These are phyloP conservation scores for Nephrotoma appendiculata DNA, from an alignment of 2,888 invertebrate genomes.

Conservation along the genomic window DNA sequence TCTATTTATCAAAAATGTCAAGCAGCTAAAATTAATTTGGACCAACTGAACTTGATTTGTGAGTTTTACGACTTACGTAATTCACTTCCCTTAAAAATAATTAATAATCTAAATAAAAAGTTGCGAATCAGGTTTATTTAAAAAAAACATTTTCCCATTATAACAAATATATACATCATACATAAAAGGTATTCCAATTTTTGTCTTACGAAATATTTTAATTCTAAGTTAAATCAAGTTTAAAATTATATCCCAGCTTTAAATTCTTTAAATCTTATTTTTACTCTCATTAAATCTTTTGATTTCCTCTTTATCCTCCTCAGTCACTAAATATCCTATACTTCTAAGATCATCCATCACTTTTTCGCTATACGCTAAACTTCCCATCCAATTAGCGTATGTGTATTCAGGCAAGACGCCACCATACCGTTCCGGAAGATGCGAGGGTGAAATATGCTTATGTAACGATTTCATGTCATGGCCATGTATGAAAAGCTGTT, in stretches of 20 bases:
- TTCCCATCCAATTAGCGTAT: slow-evolving; percentile 59
- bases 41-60: no score
- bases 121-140: not conserved
- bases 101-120: no score
- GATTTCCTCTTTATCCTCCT: slow-evolving; percentile 4
- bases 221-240: not conserved
- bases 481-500: slow-evolving; percentile 46
- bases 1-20: no score
- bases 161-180: not conserved
- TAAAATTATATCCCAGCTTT: not conserved
- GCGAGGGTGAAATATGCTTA: slow-evolving; percentile 51
- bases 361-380: slow-evolving; percentile 38
- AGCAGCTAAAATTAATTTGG: no score
- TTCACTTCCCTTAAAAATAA: no score
- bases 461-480: slow-evolving; percentile 56
- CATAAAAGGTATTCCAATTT: not conserved
- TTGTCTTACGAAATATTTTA: not conserved
- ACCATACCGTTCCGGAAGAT: slow-evolving; percentile 45
- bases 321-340: slow-evolving; percentile 44
- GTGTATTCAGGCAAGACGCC: slow-evolving; percentile 50
- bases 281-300: not conserved
- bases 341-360: slow-evolving; percentile 47
- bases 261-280: not conserved
- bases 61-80: no score
- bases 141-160: not conserved